Conservation (phyloP, 2,113 vertebrate species). For the Syngnathoides biaculeatus region DNA sequence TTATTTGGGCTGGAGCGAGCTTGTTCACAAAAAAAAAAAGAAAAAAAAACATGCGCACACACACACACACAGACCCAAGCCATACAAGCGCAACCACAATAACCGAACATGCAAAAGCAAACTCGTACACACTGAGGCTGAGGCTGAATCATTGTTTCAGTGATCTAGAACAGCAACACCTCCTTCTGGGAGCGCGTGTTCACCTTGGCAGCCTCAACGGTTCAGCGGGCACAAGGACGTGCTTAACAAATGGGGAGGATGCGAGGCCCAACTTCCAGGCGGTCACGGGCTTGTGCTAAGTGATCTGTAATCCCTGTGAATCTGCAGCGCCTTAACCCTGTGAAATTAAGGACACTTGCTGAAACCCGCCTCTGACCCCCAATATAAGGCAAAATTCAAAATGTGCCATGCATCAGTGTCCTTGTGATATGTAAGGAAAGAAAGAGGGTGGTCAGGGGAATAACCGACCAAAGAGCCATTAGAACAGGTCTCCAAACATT, state of each 20-base stretch:
- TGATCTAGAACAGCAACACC: constrained; percentile 78
- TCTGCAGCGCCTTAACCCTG: constrained; percentile 99
- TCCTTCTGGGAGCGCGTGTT: constrained; percentile 79
- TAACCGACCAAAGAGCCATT: constrained; percentile 64
- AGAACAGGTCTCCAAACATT: constrained; percentile 17
- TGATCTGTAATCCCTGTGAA: constrained; percentile 99
- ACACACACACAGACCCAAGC: constrained; percentile 3
- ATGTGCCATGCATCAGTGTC: constrained; percentile 98
- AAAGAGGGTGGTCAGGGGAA: constrained; percentile 23
- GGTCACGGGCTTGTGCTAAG: constrained; percentile 92
- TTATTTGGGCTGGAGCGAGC: constrained; percentile 12
- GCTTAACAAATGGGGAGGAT: constrained; percentile 92
- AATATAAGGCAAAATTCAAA: constrained; percentile 99
- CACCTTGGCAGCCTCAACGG: constrained; percentile 83
- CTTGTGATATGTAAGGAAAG: constrained; percentile 89
- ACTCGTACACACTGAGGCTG: constrained; percentile 41
- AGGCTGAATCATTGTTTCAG: constrained; percentile 71
- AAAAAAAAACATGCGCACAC: too few relatives aligned
- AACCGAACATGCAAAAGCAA: constrained; percentile 31
- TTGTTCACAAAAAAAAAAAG: constrained; percentile 9
- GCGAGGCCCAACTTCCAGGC: constrained; percentile 80
- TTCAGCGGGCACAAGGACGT: constrained; percentile 84
- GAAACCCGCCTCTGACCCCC: constrained; percentile 87
- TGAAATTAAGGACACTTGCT: constrained; percentile 99
- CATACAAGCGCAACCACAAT: constrained; percentile 24